A percentile compares a stretch with the other conserved stretches of the same genome.
Conservation (phyloP, 2,888 invertebrate species). For the Polylopha cassiicola region DNA sequence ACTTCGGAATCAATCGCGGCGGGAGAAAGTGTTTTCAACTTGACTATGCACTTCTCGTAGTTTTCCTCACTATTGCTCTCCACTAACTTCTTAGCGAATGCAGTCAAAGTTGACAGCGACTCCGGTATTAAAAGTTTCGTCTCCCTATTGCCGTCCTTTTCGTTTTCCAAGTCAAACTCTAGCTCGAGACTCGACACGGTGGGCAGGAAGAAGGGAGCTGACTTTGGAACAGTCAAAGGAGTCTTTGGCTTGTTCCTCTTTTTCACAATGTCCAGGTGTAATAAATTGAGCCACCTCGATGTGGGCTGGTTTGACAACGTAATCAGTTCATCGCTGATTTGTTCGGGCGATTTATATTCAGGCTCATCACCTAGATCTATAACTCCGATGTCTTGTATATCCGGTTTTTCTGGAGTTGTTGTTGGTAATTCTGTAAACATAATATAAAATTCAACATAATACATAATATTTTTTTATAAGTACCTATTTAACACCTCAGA, state of each 20-base stretch:
- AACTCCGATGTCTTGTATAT: constrained; percentile 58
- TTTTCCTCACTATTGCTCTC: constrained; percentile 65
- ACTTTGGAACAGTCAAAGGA: constrained; percentile 87
- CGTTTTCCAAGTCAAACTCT: constrained; percentile 84
- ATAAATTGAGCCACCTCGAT: constrained; percentile 94
- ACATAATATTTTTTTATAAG: background rate
- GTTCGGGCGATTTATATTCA: constrained; percentile 84
- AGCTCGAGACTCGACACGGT: constrained; percentile 90
- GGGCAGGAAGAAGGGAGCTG: constrained; percentile 97
- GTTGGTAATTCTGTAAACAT: constrained; percentile 55
- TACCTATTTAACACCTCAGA: background rate
- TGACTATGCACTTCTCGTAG: constrained; percentile 77
- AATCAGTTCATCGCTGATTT: constrained; percentile 85
- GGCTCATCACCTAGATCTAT: constrained; percentile 69
- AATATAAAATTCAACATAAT: constrained; percentile 80
- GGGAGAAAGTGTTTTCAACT: constrained; percentile 84
- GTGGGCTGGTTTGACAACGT: constrained; percentile 91
- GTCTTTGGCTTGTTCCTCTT: constrained; percentile 93
- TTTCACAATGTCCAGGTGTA: constrained; percentile 91
- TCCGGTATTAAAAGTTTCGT: constrained; percentile 77
- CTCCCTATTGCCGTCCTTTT: constrained; percentile 47
- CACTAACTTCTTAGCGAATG: constrained; percentile 81
- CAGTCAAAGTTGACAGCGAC: constrained; percentile 80
- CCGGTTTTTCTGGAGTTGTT: constrained; percentile 66
- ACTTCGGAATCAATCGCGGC: constrained; percentile 93